phyloP scores from a whole-genome alignment of 2,888 invertebrate genomes.

The Cephus pygmeus region DNA sequence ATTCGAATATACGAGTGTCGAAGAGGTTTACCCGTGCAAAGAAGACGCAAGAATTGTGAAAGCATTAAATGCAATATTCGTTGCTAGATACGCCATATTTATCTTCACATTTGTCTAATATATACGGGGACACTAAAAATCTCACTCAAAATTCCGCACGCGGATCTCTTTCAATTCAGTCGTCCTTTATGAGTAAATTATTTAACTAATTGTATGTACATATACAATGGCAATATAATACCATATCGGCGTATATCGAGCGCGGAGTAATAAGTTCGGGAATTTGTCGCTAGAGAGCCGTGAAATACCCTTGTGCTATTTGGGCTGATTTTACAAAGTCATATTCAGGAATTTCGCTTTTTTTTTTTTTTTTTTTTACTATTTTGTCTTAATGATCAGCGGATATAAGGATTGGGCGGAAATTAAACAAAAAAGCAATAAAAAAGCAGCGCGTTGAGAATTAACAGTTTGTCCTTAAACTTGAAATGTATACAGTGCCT shows the following conservation, averaged over 20 bases:
- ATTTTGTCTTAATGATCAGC: not conserved
- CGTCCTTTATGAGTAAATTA: constrained; percentile 3
- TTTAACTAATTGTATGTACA: constrained; percentile 9
- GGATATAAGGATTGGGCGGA: not conserved
- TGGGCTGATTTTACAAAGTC: not conserved
- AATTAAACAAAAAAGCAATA: not conserved
- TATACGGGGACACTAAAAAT: not conserved
- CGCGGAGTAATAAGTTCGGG: not conserved
- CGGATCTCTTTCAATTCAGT: constrained; percentile 6
- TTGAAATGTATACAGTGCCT: not conserved
- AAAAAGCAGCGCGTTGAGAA: not conserved
- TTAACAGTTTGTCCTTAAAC: not conserved
- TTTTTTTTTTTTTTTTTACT: not conserved
- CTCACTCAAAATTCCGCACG: not conserved
- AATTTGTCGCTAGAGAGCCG: not conserved
- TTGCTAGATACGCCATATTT: not conserved
- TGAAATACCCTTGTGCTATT: not conserved
- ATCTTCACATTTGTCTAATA: not conserved
- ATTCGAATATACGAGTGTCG: not conserved
- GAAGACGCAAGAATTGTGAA: not conserved
- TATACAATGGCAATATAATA: not conserved
- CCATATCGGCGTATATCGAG: constrained; percentile 3
- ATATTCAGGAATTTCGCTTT: not conserved
- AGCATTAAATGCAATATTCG: constrained; percentile 5
- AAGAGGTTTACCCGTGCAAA: not conserved